These are phyloP conservation scores for Drosophila cardini DNA, from an alignment of 1,140 invertebrate species.

Conservation along the genomic window DNA sequence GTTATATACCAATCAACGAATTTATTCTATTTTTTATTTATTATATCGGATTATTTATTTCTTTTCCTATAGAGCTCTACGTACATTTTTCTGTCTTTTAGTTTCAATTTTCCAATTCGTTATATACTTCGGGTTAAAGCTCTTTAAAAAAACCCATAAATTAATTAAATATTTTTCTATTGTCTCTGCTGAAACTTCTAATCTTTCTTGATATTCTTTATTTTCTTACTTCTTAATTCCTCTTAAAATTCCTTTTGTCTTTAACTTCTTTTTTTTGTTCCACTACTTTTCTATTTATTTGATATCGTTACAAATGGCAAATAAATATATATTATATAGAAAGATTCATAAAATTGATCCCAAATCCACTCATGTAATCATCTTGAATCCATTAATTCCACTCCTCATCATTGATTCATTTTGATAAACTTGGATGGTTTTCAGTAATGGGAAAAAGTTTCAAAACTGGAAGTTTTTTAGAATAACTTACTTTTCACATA, in stretches of 20 bases:
- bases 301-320: conserved; percentile 10
- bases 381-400: conserved; percentile 17
- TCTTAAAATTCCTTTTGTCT: not conserved
- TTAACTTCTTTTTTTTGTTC: not conserved
- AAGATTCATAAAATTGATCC: conserved; percentile 15
- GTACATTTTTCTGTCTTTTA: too few relatives aligned
- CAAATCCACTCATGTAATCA: conserved; percentile 20
- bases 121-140: not conserved
- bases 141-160: not conserved
- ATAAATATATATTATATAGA: conserved; percentile 29
- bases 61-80: too few relatives aligned
- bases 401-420: conserved; percentile 26
- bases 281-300: not conserved
- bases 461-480: not conserved
- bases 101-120: too few relatives aligned
- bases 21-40: conserved; percentile 24
- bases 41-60: not conserved
- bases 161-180: too few relatives aligned
- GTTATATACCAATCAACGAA: conserved; percentile 44
- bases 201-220: too few relatives aligned
- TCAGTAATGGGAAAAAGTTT: not conserved
- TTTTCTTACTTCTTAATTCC: not conserved
- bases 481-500: not conserved
- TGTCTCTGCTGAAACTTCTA: too few relatives aligned
- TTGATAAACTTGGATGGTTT: conserved; percentile 6